These are phyloP conservation scores for Melanchra persicariae DNA, from an alignment of 2,888 invertebrate species.

Conservation along the genomic window DNA sequence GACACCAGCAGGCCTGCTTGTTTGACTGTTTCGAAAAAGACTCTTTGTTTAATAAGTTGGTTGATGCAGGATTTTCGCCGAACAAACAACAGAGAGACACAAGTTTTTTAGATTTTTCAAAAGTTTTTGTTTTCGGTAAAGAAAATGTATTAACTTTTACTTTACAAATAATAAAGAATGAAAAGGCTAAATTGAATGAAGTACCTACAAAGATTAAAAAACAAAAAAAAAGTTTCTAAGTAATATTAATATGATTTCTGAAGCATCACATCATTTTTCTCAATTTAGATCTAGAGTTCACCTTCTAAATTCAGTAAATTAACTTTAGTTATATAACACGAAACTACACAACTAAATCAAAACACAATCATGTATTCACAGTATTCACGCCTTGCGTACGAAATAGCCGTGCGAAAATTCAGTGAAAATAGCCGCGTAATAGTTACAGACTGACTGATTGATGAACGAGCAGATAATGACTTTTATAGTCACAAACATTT, in stretches of 20 bases:
- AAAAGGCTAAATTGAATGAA: not conserved
- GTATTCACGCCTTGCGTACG: slow-evolving; percentile 4
- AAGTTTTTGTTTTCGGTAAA: not conserved
- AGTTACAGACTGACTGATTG: slow-evolving; percentile 53
- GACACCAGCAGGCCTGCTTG: not conserved
- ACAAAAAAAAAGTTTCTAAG: not conserved
- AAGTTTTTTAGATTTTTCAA: no score
- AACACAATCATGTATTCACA: not conserved
- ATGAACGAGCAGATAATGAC: slow-evolving; percentile 52
- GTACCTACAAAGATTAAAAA: not conserved
- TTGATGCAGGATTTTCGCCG: not conserved
- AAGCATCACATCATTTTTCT: not conserved
- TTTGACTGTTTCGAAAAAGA: not conserved
- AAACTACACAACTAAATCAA: not conserved
- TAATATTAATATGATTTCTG: not conserved
- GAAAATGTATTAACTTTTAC: not conserved
- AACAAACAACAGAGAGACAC: not conserved
- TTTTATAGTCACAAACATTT: slow-evolving; percentile 45
- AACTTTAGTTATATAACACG: not conserved
- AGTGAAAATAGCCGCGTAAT: slow-evolving; percentile 35
- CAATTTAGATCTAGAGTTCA: slow-evolving; percentile 1
- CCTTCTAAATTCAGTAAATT: not conserved
- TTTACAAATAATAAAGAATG: not conserved
- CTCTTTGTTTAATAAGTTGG: not conserved
- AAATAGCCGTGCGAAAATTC: slow-evolving; percentile 28